Percentiles rank a stretch among this genome's conserved stretches.
Evolutionary conservation across 1,140 invertebrate species (phyloP).

Genomic region (Ruditapes philippinarum): DNA sequence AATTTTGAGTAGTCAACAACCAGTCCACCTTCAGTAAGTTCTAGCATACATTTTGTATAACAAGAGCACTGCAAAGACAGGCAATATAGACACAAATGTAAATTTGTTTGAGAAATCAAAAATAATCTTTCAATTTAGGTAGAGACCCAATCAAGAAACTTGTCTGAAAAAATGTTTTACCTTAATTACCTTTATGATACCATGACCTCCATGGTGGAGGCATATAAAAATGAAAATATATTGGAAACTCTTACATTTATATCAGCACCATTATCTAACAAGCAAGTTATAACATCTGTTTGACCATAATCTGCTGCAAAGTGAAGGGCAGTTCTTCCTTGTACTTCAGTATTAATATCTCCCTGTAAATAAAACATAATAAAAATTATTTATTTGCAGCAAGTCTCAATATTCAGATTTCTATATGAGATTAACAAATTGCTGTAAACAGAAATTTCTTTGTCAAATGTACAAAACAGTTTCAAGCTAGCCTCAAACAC

Average conservation of each 20-base stretch:
- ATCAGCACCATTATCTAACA: conserved; percentile 95
- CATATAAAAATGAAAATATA: too few relatives aligned
- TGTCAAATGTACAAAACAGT: not conserved
- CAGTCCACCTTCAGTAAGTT: too few relatives aligned
- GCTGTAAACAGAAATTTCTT: not conserved
- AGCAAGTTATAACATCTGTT: conserved; percentile 94
- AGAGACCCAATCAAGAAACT: too few relatives aligned
- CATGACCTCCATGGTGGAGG: not conserved
- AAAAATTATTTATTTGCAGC: not conserved
- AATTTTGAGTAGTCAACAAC: too few relatives aligned
- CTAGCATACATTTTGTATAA: too few relatives aligned
- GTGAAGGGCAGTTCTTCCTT: conserved; percentile 80
- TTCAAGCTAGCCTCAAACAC: not conserved
- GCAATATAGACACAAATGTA: not conserved
- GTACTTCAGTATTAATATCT: conserved; percentile 61
- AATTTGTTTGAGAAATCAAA: too few relatives aligned
- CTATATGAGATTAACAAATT: not conserved
- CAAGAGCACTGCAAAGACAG: too few relatives aligned
- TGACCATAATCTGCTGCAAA: conserved; percentile 97
- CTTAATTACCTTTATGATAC: not conserved
- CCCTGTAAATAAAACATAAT: conserved; percentile 51
- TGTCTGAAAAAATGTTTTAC: too few relatives aligned
- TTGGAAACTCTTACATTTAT: conserved; percentile 95
- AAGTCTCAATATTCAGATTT: not conserved
- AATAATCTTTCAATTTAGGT: too few relatives aligned